Percentiles rank a stretch among this genome's conserved stretches.
These are phyloP conservation scores for Neodiprion virginianus DNA, from an alignment of 1,140 invertebrate species.

Conservation along the genomic window DNA sequence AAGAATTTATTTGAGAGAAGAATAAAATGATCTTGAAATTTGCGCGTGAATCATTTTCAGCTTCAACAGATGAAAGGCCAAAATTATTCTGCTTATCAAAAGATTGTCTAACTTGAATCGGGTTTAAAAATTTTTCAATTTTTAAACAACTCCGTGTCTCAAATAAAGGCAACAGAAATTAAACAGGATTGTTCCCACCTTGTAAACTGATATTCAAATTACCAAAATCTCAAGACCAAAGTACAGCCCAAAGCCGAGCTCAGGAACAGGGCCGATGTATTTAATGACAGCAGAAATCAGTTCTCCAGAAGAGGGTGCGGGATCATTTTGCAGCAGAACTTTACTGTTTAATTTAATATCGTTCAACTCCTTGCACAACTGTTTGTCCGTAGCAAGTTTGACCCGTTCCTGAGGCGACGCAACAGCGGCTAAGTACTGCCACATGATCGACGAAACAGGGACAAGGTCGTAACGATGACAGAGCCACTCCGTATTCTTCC, in stretches of 20 bases:
- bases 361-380: slow-evolving; percentile 55
- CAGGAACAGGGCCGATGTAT: slow-evolving; percentile 62
- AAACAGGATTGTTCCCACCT: not conserved
- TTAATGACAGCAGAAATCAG: slow-evolving; percentile 54
- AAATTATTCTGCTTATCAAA: no score
- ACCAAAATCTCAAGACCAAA: slow-evolving; percentile 67
- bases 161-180: no score
- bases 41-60: no score
- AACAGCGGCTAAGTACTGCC: slow-evolving; percentile 61
- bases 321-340: slow-evolving; percentile 39
- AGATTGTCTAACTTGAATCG: no score
- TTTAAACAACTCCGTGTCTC: no score
- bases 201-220: slow-evolving; percentile 35
- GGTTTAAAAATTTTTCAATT: no score
- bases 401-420: slow-evolving; percentile 59
- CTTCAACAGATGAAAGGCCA: no score
- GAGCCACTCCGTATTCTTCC: slow-evolving; percentile 51
- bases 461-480: slow-evolving; percentile 47
- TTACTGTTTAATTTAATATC: slow-evolving; percentile 46
- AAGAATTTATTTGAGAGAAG: no score
- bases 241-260: slow-evolving; percentile 62
- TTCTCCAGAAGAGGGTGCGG: slow-evolving; percentile 22
- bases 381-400: slow-evolving; percentile 55
- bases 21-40: no score
- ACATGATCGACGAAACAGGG: slow-evolving; percentile 52